Evolutionary conservation across 2,888 invertebrate species (phyloP), one percentile per base, ranked within the genome.

Genomic region (Dromius quadrimaculatus): DNA sequence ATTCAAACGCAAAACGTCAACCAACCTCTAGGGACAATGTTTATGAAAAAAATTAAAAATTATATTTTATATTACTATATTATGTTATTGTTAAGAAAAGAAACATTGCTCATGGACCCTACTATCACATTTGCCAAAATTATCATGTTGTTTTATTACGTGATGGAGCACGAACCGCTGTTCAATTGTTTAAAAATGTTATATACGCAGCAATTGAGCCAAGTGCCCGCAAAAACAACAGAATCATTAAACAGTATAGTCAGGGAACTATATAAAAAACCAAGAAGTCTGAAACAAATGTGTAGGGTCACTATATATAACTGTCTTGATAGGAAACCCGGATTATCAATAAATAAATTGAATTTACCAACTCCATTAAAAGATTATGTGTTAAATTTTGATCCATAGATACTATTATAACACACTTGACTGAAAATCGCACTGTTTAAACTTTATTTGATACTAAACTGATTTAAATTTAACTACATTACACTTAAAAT

Each of bases 261-360:
- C 74, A 86, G 88, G 74, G 85, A 87, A 62, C 81, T 92, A 74
- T 87, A 88, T 76, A 87, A 88, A 34, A 84, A 86, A 72, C 92
- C 92, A 6, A 84, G 91, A 43, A 87, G 87, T 72, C 83, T 92
- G n/a, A 90, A 91, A 78, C 91, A 92, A 81, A 87, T 91, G 71
- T 86, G 90, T 43, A 85, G 92, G 15, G 88, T 90, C 61, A 84
- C 86, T 74, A 90, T 92, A 72, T 90, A 91, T 79, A 87, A 88
- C 76, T 86, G 89, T 61, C 80, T 92, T 73, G 84, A 86, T 72
- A 83, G 89, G 50, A 85, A 87, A 76, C 84, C 91, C 63, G 90
- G 89, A n/a, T 84, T 87, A 73, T 85, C 86, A 77, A 85, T 90
- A 59, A 88, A 86, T 78, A 87, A 89, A 78, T 82, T 92, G 74